phyloP scores from a whole-genome alignment of 2,888 invertebrate species.

The Meteorus cinctellus region DNA sequence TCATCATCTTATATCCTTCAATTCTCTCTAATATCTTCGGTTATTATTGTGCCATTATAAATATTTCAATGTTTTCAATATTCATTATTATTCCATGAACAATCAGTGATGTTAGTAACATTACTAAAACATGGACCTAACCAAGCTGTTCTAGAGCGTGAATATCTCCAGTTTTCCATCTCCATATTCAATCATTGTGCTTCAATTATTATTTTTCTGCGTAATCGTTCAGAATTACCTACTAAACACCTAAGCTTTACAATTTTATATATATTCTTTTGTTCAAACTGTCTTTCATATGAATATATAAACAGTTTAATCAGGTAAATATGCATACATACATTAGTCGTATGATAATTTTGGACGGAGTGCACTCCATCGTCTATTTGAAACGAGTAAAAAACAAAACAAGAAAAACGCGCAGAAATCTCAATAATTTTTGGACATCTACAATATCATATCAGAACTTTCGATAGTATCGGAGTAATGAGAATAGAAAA shows the following conservation, averaged over 20 bases:
- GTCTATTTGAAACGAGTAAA: neutral
- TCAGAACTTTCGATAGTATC: neutral
- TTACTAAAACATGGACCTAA: slow-evolving; percentile 49
- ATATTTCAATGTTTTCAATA: neutral
- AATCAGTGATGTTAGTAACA: neutral
- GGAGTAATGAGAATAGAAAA: too few relatives aligned
- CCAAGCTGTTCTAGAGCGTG: slow-evolving; percentile 50
- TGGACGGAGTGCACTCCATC: neutral
- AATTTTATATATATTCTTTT: neutral
- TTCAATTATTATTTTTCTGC: slow-evolving; percentile 38
- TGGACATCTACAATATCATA: neutral
- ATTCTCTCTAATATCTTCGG: slow-evolving; percentile 16
- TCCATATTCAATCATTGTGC: slow-evolving; percentile 22
- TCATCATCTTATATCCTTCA: slow-evolving; percentile 24
- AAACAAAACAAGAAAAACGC: neutral
- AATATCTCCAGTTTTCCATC: neutral
- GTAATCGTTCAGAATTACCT: neutral
- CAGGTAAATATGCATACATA: neutral
- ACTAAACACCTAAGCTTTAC: neutral
- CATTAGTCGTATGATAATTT: too few relatives aligned
- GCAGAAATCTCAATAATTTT: neutral
- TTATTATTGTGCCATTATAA: neutral
- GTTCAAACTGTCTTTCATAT: neutral
- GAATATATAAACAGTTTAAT: neutral
- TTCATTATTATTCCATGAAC: slow-evolving; percentile 14